Conservation (phyloP, 2,113 vertebrate species). For the Amblyornis subalaris region DNA sequence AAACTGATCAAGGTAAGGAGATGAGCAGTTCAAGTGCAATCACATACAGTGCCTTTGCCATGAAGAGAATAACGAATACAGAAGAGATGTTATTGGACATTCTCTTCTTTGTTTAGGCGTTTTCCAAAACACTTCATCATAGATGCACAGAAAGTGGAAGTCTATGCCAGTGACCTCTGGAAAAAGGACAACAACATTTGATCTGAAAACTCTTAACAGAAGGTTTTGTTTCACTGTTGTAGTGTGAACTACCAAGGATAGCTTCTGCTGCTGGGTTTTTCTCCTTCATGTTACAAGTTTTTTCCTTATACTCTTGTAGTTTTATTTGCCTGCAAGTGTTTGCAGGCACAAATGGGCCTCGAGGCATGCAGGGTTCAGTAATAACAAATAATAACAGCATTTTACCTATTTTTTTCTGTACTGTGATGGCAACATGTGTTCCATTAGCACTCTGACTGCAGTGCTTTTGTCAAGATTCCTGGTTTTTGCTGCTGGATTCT, state of each 20-base stretch:
- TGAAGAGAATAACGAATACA: neutral
- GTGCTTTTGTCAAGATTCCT: neutral
- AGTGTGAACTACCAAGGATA: neutral
- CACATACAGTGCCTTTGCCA: neutral
- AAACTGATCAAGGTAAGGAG: neutral
- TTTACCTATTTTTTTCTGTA: neutral
- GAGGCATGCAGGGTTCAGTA: neutral
- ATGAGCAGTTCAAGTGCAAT: neutral
- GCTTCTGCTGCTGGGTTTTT: neutral
- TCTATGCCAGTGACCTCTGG: neutral
- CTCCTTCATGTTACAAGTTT: neutral
- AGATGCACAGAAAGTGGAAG: neutral
- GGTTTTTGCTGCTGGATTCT: neutral
- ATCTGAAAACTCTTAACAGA: neutral
- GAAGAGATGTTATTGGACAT: neutral
- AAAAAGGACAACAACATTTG: neutral
- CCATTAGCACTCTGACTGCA: neutral
- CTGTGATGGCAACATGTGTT: neutral
- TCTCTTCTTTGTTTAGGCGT: neutral
- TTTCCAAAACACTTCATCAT: neutral
- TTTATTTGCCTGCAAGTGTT: neutral
- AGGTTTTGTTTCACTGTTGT: neutral
- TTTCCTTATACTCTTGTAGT: neutral
- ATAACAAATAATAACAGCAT: neutral
- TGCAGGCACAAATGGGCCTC: neutral